These are phyloP conservation scores for Tenualosa ilisha DNA, from an alignment of 2,797 vertebrate genomes.

Conservation along the genomic window DNA sequence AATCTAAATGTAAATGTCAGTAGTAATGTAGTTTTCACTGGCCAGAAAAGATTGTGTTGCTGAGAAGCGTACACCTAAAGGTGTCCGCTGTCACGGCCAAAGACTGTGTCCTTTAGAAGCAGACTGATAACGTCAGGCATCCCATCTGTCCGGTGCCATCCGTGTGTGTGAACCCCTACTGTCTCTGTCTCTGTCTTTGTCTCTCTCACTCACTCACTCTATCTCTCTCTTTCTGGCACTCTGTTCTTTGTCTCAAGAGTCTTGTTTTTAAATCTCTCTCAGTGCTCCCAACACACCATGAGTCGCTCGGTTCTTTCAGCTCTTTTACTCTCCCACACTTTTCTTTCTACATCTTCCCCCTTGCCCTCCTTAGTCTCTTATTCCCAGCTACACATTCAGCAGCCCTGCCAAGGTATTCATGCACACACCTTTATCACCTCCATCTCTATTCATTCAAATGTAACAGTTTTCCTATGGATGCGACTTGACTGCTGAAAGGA, in stretches of 20 bases:
- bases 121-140: background rate
- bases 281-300: background rate
- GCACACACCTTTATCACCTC: too few relatives aligned
- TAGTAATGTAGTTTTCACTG: background rate
- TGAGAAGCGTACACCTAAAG: background rate
- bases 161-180: background rate
- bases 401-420: too few relatives aligned
- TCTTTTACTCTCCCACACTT: background rate
- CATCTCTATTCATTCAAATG: too few relatives aligned
- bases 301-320: background rate
- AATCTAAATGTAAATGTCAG: background rate
- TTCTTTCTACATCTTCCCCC: background rate
- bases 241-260: background rate
- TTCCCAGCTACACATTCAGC: too few relatives aligned
- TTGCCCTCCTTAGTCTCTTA: background rate
- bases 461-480: too few relatives aligned
- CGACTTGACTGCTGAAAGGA: too few relatives aligned
- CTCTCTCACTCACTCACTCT: background rate
- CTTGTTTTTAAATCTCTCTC: background rate
- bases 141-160: conserved; percentile 3
- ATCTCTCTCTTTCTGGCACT: background rate
- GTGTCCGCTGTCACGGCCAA: conserved; percentile 3
- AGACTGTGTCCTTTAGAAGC: background rate
- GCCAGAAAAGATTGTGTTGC: background rate
- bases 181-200: background rate